Evolutionary conservation across 30 jellyfish, hydroid and myxozoan species (phyloP).

Genomic region (Cassiopea xamachana): DNA sequence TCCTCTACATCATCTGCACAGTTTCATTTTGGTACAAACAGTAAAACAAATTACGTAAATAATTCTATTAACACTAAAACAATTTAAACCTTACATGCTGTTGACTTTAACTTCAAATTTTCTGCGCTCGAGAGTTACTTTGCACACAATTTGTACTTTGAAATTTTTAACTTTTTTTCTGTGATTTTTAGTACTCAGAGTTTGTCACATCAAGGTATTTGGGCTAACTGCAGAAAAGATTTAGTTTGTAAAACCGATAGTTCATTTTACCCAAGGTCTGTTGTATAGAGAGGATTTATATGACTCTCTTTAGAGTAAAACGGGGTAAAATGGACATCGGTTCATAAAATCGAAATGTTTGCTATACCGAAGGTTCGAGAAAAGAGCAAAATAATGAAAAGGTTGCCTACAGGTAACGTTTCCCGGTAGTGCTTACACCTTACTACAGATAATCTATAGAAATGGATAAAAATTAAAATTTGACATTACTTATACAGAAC

Average conservation of each 20-base stretch:
- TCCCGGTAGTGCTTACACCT: too few relatives aligned
- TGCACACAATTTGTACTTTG: not conserved
- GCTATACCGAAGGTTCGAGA: not conserved
- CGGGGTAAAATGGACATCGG: not conserved
- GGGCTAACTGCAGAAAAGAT: not conserved
- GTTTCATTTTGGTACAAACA: not conserved
- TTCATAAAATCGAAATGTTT: not conserved
- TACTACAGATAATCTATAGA: too few relatives aligned
- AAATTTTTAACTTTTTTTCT: not conserved
- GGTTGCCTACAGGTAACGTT: too few relatives aligned
- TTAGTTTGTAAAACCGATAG: not conserved
- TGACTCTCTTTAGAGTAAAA: not conserved
- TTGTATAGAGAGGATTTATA: not conserved
- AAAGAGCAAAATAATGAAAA: too few relatives aligned
- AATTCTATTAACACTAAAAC: not conserved
- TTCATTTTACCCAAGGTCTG: not conserved
- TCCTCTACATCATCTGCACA: not conserved
- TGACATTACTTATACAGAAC: too few relatives aligned
- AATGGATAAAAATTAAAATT: too few relatives aligned
- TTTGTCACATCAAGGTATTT: not conserved
- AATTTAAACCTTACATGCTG: not conserved
- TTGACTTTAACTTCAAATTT: not conserved
- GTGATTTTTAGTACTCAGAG: not conserved
- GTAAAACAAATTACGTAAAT: not conserved
- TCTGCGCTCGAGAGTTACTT: too few relatives aligned